Evolutionary conservation across 2,797 vertebrate genomes (phyloP), one percentile per base, ranked within the genome.

Genomic region (Argentina silus): DNA sequence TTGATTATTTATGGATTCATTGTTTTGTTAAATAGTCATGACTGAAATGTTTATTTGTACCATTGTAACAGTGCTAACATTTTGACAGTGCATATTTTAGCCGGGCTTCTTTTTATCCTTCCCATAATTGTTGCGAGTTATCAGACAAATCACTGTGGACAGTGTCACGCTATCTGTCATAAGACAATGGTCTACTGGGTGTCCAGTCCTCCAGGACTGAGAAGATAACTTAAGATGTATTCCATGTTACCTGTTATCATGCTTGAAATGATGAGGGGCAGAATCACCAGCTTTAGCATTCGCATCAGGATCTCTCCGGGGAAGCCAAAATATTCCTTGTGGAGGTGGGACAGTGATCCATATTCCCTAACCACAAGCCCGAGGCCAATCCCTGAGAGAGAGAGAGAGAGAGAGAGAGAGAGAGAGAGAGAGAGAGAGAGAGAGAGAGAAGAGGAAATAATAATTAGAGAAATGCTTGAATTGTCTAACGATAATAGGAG

Each of bases 221-320:
- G 7, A 3, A 17, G 66, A 1, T 69, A 23, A 15, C 51, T n/a
- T 0, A 8, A 19, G 6, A 17, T 14, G n/a, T 11, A 14, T 72
- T 3, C 11, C 11, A 6, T 51, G 21, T 85, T 91, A 98, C 97
- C 97, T 96, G 97, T 96, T 80, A 99, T 97, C 95, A 99, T 99
- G 94, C 98, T 99, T 75, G 97, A 99, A 82, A 98, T 92, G 86
- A 99, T 97, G 85, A 99, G 94, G 0, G 97, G 98, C 44, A 99
- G 92, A 91, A 99, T 97, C 87, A 99, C 90, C 70, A 99, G 95
- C 82, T 98, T 99, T 63, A 99, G 94, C 97, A 99, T 98, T 78
- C 98, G 91, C 97, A 99, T 98, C 57, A 99, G 93, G 81, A 99
- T 83, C 81, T 99, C 98, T 80, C 98, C 98, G 0, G 96, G 98